A percentile compares a stretch with the other conserved stretches of the same genome.
phyloP scores from a whole-genome alignment of 2,113 vertebrate species.

The Colius striatus region DNA sequence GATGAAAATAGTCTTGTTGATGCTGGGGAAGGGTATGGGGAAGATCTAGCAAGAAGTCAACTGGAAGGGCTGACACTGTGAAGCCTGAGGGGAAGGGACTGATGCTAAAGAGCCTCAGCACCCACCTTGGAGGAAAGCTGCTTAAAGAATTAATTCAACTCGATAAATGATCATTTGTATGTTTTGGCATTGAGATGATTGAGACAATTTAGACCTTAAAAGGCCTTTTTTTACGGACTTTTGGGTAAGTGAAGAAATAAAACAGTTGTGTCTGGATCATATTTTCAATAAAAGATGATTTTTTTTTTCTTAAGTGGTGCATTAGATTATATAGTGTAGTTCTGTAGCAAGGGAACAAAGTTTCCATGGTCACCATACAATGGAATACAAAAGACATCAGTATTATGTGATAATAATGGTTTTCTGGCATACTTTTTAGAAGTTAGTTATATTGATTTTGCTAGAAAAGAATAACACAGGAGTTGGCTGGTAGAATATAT shows the following conservation, averaged over 20 bases:
- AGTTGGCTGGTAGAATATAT: neutral
- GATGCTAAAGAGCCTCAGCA: neutral
- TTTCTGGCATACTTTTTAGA: neutral
- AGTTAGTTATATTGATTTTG: conserved; percentile 43
- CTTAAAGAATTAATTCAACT: neutral
- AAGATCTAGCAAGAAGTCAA: neutral
- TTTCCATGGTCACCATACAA: conserved; percentile 15
- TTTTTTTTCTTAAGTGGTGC: neutral
- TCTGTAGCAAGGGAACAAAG: neutral
- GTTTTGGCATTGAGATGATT: neutral
- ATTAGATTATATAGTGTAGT: neutral
- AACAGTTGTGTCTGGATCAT: neutral
- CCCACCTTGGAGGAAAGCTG: neutral
- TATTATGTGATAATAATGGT: neutral
- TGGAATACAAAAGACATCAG: neutral
- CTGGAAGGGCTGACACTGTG: neutral
- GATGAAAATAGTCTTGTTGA: neutral
- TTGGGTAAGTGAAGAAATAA: neutral
- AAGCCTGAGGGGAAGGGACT: neutral
- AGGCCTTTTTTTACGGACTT: neutral
- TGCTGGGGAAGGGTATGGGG: neutral
- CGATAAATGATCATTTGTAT: neutral
- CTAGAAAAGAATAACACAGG: neutral
- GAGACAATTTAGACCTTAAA: neutral
- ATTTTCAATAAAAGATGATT: neutral